These are phyloP conservation scores for Caenorhabditis sp. DNA, from an alignment of 2,888 invertebrate genomes.

Conservation along the genomic window DNA sequence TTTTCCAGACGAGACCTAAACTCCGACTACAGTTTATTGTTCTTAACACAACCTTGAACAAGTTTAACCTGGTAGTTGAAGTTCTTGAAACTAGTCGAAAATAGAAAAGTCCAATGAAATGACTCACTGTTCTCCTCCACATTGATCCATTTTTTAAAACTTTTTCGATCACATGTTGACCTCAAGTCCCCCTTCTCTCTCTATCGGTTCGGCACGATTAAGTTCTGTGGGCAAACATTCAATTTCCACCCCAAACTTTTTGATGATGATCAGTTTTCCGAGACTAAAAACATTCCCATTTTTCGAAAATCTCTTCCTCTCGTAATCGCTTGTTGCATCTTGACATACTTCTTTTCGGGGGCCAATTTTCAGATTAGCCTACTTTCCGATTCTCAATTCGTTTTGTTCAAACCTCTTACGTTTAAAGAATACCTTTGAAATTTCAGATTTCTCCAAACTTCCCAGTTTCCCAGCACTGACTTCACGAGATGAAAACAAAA, in stretches of 20 bases:
- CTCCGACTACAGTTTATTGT: too few relatives aligned
- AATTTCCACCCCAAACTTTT: neutral
- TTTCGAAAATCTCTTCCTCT: too few relatives aligned
- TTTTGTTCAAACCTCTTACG: neutral
- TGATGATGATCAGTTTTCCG: neutral
- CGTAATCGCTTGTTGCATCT: neutral
- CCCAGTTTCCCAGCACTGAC: too few relatives aligned
- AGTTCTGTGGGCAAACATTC: constrained; percentile 32
- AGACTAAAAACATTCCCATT: too few relatives aligned
- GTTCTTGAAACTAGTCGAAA: neutral
- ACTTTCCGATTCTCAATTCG: constrained; percentile 10
- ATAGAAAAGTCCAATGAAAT: neutral
- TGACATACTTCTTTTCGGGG: constrained; percentile 18
- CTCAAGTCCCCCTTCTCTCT: neutral
- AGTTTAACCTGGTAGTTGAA: too few relatives aligned
- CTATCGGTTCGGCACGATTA: constrained; percentile 24
- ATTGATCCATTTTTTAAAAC: neutral
- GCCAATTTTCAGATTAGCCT: constrained; percentile 35
- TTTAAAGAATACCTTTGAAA: neutral
- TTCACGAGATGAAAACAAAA: constrained; percentile 30
- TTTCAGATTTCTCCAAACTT: constrained; percentile 14
- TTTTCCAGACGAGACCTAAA: too few relatives aligned
- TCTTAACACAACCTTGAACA: too few relatives aligned
- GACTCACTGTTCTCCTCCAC: neutral
- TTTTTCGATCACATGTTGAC: constrained; percentile 39